Evolutionary conservation across 30 jellyfish, hydroid and myxozoan genomes (phyloP), one percentile per base, ranked within the genome.

Genomic region (Turritopsis dohrnii): DNA sequence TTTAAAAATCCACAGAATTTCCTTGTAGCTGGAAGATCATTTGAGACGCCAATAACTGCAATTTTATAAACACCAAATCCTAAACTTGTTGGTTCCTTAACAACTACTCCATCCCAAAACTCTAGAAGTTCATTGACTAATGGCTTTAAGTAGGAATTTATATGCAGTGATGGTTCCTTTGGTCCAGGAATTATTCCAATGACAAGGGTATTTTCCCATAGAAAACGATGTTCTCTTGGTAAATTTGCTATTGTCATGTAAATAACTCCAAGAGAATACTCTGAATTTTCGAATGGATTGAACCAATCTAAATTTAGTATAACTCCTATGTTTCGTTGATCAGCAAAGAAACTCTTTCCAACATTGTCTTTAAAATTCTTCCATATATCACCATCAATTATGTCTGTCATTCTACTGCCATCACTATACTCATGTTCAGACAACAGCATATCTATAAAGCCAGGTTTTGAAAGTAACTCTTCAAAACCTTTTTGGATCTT

Each of bases 251-350:
- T 69, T 9, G 77, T n/a, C 77, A 69, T 23, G 77, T 69, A 69
- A 69, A 71, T 81, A 25, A 80, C 87, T 19, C 87, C 83, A 53
- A 80, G 53, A 18, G 79, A 52, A 53, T 80, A 60, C 75, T 54
- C 71, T 16, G 79, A 21, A 52, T 80, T 65, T 52, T 80, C 65
- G 65, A 30, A 80, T 7, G 87, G 87, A 54, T 52, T 80, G 25
- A 80, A 80, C 87, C 87, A 80, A 65, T 80, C 87, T 23, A 80
- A 19, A 28, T 80, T 80, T n/a, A 80, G 17, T 82, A 80, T 30
- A 53, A 80, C 65, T 28, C 87, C 83, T n/a, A 80, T 4, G 25
- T 80, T 80, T 20, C 29, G 7, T 24, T 30, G n/a, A 52, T 60
- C 52, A 22, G 19, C 86, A 69, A 69, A 69, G 52, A 17, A 52